Base-by-base conservation (phyloP, 2,888 invertebrate genomes). In the Caradrina clavipalpis region DNA sequence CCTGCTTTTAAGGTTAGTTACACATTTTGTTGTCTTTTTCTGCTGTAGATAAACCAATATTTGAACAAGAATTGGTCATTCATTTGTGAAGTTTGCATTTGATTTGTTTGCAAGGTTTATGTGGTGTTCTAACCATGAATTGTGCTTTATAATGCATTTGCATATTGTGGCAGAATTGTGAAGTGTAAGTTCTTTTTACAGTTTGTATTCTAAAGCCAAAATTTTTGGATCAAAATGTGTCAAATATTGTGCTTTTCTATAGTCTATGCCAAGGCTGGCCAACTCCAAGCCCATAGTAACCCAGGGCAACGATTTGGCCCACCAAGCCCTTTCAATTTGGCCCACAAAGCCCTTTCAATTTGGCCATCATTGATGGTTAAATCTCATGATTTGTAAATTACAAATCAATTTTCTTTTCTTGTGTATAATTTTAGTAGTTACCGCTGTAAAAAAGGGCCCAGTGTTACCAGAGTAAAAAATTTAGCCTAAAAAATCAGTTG, bases 1-100 rank as follows among this genome's bases (percentile, higher is more conserved):
- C 95, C 95, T 95, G 95, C 89, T 94, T 95, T 93, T 93, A 93
- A 96, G 96, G 96, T 96, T 93, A 95, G 96, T 95, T 66, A 70
- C 59, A 66, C 69, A 75, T 81, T 70, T 69, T 69, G 73, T 72
- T 72, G 71, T 76, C 57, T 73, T 42, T 69, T 39, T 62, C 70
- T 67, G 70, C 56, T 69, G 67, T 85, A 75, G 62, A 70, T 71
- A 69, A 59, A 76, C 68, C 81, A 76, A 78, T 74, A 74, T 73
- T 75, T 66, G 65, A 73, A 72, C 60, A 59, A 60, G 47, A 62
- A 73, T 78, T 71, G 83, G 78, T 62, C 61, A 74, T 66, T 58
- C 57, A 68, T 71, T 69, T 75, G 67, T 78, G 53, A 55, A 59
- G 60, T 78, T 56, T 76, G 63, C 56, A 59, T 26, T 45, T 51